phyloP scores from a whole-genome alignment of 2,113 vertebrate genomes.

The Castor canadensis region DNA sequence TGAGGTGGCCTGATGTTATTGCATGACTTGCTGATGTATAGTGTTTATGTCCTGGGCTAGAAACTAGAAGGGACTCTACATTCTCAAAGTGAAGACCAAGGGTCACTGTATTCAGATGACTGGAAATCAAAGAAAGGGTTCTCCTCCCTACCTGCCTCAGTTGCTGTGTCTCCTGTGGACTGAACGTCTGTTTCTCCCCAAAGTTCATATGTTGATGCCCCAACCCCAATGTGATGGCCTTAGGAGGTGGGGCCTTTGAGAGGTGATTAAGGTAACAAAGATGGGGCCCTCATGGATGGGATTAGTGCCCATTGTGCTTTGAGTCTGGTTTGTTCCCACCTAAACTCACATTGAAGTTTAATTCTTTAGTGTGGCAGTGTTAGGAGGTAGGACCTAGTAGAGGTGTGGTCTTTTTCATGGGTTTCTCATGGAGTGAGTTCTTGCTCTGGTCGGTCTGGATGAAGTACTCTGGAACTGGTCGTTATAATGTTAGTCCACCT shows the following conservation, averaged over 20 bases:
- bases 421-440: background rate
- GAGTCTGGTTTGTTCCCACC: background rate
- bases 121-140: background rate
- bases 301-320: no score
- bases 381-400: background rate
- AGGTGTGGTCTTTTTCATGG: background rate
- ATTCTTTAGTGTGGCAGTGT: background rate
- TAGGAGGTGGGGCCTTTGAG: background rate
- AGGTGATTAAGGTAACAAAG: background rate
- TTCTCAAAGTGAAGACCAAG: background rate
- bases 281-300: background rate
- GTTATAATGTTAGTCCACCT: no score
- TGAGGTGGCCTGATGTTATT: background rate
- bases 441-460: background rate
- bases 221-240: no score
- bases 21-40: no score
- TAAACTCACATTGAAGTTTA: background rate
- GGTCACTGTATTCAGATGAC: rapidly evolving
- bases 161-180: background rate
- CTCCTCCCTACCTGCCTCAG: background rate
- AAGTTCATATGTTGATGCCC: no score
- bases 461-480: background rate
- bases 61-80: background rate
- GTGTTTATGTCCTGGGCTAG: background rate
- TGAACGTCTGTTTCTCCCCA: background rate